Percentiles rank a stretch among this genome's conserved stretches.
These are phyloP conservation scores for Temnothorax unifasciatus DNA, from an alignment of 2,888 invertebrate species.

Conservation along the genomic window DNA sequence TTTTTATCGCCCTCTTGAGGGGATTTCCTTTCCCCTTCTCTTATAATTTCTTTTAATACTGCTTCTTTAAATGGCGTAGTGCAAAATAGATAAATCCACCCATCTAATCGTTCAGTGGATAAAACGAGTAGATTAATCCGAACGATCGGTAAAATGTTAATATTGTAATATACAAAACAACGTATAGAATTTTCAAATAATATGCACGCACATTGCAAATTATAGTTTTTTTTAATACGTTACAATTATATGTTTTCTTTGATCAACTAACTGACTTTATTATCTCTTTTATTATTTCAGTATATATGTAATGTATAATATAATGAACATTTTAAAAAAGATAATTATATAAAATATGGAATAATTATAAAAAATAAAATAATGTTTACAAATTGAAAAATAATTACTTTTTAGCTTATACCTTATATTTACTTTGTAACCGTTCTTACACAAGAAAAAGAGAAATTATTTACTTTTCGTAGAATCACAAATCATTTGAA, in stretches of 20 bases:
- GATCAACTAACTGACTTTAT: not conserved
- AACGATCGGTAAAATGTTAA: not conserved
- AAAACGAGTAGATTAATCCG: not conserved
- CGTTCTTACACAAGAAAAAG: not conserved
- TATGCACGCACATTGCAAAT: not conserved
- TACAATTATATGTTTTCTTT: not conserved
- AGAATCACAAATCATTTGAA: not conserved
- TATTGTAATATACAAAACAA: not conserved
- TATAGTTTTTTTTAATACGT: not conserved
- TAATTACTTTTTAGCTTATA: not conserved
- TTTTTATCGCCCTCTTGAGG: not conserved
- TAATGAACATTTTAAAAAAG: not conserved
- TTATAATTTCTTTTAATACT: not conserved
- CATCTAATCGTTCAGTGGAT: not conserved
- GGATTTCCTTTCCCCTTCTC: not conserved
- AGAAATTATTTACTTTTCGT: not conserved
- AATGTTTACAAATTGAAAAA: not conserved
- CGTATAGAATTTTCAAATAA: not conserved
- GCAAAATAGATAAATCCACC: not conserved
- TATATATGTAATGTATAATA: not conserved
- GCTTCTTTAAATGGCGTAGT: not conserved
- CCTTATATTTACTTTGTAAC: not conserved
- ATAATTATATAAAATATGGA: not conserved
- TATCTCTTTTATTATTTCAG: not conserved
- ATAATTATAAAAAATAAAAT: not conserved